Evolutionary conservation across 2,113 vertebrate species (phyloP).

Genomic region (Zosterops lateralis): DNA sequence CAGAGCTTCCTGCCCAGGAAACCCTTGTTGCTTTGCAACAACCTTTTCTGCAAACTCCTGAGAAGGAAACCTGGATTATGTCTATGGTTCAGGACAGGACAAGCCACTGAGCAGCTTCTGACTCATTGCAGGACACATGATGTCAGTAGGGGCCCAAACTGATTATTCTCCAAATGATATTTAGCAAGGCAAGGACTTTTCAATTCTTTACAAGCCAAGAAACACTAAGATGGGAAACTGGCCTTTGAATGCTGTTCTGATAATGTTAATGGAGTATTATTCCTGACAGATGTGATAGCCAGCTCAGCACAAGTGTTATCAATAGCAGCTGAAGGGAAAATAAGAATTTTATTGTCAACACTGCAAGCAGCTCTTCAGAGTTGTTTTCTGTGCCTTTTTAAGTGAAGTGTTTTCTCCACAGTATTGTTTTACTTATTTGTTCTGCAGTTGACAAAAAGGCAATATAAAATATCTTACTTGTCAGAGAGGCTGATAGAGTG

Average conservation of each 20-base stretch:
- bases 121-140: background rate
- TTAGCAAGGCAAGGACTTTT: background rate
- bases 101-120: background rate
- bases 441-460: background rate
- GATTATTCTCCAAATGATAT: background rate
- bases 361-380: background rate
- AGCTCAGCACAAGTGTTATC: background rate
- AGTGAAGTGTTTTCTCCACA: background rate
- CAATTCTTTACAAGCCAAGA: conserved; percentile 11
- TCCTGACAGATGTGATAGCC: background rate
- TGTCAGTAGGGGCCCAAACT: background rate
- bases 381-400: background rate
- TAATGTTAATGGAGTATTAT: background rate
- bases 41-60: background rate
- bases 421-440: background rate
- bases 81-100: background rate
- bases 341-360: background rate
- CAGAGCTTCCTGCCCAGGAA: background rate
- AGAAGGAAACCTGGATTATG: background rate
- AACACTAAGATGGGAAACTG: background rate
- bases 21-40: background rate
- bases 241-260: background rate
- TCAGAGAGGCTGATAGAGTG: background rate
- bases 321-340: background rate
- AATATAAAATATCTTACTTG: background rate